These are phyloP conservation scores for Alentia gelatinosa DNA, from an alignment of 2,888 invertebrate genomes.

Conservation along the genomic window DNA sequence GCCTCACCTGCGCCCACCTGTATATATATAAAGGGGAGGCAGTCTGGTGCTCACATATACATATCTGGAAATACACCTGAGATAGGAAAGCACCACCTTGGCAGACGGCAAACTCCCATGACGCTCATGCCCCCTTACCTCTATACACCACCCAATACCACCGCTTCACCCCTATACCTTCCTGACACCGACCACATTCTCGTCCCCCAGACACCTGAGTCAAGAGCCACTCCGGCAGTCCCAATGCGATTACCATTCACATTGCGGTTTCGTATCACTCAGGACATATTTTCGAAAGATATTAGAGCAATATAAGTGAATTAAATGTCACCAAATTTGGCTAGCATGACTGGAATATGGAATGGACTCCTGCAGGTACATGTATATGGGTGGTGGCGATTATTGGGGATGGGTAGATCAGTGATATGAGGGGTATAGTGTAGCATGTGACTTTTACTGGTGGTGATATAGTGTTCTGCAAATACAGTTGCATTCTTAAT, in stretches of 20 bases:
- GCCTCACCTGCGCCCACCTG: background rate
- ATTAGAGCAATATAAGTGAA: slow-evolving; percentile 39
- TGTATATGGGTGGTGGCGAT: too few relatives aligned
- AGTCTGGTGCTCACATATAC: background rate
- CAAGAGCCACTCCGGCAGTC: background rate
- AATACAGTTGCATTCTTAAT: too few relatives aligned
- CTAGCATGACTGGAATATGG: background rate
- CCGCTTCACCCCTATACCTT: background rate
- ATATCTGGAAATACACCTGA: background rate
- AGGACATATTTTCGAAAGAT: slow-evolving; percentile 42
- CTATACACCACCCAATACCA: background rate
- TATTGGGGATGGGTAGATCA: too few relatives aligned
- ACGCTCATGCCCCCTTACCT: background rate
- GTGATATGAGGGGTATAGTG: too few relatives aligned
- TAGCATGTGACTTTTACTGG: too few relatives aligned
- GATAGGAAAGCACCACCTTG: background rate
- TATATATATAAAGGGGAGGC: background rate
- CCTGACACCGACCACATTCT: background rate
- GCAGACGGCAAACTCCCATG: background rate
- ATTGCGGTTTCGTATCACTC: background rate
- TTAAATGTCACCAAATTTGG: slow-evolving; percentile 38
- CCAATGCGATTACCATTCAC: slow-evolving; percentile 13
- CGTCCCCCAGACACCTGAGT: background rate
- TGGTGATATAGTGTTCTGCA: too few relatives aligned
- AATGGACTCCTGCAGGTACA: too few relatives aligned